Evolutionary conservation across 2,113 vertebrate genomes (phyloP).

Genomic region (Cyphomyrus plagiostoma): DNA sequence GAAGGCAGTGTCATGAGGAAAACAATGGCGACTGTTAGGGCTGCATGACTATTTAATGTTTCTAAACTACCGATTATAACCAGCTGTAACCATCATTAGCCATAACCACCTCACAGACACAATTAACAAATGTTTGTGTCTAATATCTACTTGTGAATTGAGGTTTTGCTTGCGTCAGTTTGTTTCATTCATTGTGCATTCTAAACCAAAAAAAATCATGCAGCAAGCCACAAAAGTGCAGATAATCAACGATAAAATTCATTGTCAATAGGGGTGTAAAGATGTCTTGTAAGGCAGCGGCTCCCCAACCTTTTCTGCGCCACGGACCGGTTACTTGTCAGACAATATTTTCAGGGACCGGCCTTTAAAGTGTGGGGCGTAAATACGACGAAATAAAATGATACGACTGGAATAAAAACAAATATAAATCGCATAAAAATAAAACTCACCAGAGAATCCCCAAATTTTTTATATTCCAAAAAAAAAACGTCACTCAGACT

Average conservation of each 20-base stretch:
- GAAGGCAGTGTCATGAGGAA: neutral
- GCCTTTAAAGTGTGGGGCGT: too few relatives aligned
- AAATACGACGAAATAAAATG: too few relatives aligned
- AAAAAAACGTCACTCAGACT: too few relatives aligned
- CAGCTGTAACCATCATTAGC: neutral
- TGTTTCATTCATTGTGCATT: neutral
- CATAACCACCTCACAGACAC: neutral
- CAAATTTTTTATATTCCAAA: too few relatives aligned
- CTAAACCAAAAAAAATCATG: neutral
- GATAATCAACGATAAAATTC: neutral
- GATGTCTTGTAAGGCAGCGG: neutral
- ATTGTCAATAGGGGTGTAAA: neutral
- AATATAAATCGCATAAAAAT: too few relatives aligned
- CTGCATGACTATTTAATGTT: neutral
- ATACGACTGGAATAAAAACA: too few relatives aligned
- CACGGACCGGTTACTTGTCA: too few relatives aligned
- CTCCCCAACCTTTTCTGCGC: too few relatives aligned
- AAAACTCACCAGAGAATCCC: too few relatives aligned
- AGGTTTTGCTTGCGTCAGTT: neutral
- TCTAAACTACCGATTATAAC: neutral
- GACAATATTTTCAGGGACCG: too few relatives aligned
- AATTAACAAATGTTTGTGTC: neutral
- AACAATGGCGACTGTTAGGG: neutral
- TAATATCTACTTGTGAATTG: neutral
- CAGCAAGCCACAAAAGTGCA: neutral